Evolutionary conservation across 2,113 vertebrate genomes (phyloP).

Genomic region (Phalacrocorax carbo): DNA sequence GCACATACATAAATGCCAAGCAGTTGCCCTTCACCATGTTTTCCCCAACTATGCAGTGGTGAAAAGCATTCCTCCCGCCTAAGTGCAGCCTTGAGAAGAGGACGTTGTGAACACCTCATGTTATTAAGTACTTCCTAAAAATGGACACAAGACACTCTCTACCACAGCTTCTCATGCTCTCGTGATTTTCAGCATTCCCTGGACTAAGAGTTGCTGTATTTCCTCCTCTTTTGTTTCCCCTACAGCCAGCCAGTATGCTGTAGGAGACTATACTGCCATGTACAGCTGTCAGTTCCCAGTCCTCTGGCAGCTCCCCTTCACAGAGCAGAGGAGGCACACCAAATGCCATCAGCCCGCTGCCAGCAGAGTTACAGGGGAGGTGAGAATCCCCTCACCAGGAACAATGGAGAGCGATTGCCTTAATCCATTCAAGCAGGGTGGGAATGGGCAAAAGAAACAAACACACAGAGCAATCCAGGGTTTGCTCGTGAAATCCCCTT

Average conservation of each 20-base stretch:
- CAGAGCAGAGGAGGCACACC: background rate
- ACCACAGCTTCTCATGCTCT: background rate
- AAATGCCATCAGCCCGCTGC: background rate
- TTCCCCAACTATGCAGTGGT: background rate
- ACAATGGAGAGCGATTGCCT: background rate
- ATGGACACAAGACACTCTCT: background rate
- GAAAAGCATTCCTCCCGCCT: background rate
- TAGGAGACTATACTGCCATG: background rate
- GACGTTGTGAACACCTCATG: background rate
- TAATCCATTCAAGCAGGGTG: background rate
- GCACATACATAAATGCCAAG: background rate
- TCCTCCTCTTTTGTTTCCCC: background rate
- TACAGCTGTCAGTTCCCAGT: background rate
- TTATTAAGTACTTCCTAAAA: background rate
- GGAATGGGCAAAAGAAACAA: background rate
- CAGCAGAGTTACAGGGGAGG: rapidly evolving
- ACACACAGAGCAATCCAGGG: background rate
- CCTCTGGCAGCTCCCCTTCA: background rate
- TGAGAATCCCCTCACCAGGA: background rate
- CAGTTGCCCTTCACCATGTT: background rate
- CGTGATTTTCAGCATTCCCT: background rate
- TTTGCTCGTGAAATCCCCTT: background rate
- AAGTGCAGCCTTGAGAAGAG: background rate
- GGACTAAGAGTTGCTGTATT: background rate
- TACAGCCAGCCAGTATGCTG: background rate